Conservation (phyloP, 2,888 invertebrate genomes). For the Meteorus colon region DNA sequence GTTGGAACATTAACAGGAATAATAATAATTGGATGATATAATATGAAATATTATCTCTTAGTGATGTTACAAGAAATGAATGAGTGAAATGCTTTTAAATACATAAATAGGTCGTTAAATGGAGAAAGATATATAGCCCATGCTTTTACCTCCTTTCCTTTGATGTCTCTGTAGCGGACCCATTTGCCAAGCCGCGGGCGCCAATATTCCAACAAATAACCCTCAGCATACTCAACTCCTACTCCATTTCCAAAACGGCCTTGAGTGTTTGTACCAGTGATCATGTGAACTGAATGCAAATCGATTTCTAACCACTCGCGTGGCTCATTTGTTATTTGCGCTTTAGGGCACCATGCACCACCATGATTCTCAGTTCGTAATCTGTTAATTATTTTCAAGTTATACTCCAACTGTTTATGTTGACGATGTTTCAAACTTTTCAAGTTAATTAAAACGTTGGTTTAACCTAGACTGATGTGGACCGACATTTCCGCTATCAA, state of each 20-base stretch:
- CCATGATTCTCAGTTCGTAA: constrained; percentile 79
- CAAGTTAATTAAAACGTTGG: constrained; percentile 5
- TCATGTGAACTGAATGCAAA: constrained; percentile 77
- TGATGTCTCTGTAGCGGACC: constrained; percentile 78
- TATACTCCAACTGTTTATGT: not conserved
- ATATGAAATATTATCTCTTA: not conserved
- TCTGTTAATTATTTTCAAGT: constrained; percentile 69
- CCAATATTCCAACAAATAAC: constrained; percentile 80
- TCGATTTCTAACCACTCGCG: constrained; percentile 78
- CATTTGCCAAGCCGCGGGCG: constrained; percentile 78
- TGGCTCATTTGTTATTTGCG: constrained; percentile 75
- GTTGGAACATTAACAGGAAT: too few species aligned
- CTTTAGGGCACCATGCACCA: constrained; percentile 85
- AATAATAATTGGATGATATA: not conserved
- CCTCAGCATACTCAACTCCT: constrained; percentile 81
- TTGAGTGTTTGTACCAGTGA: constrained; percentile 80
- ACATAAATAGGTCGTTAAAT: constrained; percentile 33
- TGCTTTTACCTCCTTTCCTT: constrained; percentile 77
- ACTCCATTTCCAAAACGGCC: constrained; percentile 83
- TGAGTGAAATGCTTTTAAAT: constrained; percentile 27
- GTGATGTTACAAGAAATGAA: not conserved
- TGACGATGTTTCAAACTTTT: constrained; percentile 8
- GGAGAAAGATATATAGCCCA: constrained; percentile 32
- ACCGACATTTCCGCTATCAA: constrained; percentile 79
- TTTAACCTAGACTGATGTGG: constrained; percentile 79